These are phyloP conservation scores for Thunnus albacares DNA, from an alignment of 2,797 vertebrate genomes.

Conservation along the genomic window DNA sequence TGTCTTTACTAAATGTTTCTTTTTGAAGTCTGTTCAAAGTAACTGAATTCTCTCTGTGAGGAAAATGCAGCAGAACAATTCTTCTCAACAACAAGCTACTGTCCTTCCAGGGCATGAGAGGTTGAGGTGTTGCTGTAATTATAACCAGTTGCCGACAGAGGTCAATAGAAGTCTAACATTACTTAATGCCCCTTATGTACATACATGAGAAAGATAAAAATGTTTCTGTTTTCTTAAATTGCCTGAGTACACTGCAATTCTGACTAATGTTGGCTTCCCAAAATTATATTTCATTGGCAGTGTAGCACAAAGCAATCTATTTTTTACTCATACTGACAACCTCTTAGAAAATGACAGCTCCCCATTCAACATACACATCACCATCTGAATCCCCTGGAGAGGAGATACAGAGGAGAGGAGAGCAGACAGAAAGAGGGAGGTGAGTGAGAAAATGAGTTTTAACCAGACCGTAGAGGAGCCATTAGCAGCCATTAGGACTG, in stretches of 20 bases:
- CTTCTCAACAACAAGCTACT: too few relatives aligned
- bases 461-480: conserved; percentile 72
- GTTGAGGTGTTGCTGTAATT: conserved; percentile 1
- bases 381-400: conserved; percentile 21
- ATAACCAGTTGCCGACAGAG: not conserved
- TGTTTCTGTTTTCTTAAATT: not conserved
- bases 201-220: not conserved
- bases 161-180: conserved; percentile 2
- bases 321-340: conserved; percentile 13
- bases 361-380: conserved; percentile 36
- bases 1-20: too few relatives aligned
- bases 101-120: too few relatives aligned
- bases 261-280: not conserved
- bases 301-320: not conserved
- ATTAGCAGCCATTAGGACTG: conserved; percentile 79
- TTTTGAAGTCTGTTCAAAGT: too few relatives aligned
- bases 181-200: not conserved
- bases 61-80: too few relatives aligned
- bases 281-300: conserved; percentile 4
- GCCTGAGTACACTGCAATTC: not conserved
- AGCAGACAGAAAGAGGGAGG: conserved; percentile 21
- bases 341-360: not conserved
- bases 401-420: conserved; percentile 15
- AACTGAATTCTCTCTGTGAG: too few relatives aligned
- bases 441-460: conserved; percentile 74